Evolutionary conservation across 2,113 vertebrate genomes (phyloP).

Genomic region (Paratilapia polleni): DNA sequence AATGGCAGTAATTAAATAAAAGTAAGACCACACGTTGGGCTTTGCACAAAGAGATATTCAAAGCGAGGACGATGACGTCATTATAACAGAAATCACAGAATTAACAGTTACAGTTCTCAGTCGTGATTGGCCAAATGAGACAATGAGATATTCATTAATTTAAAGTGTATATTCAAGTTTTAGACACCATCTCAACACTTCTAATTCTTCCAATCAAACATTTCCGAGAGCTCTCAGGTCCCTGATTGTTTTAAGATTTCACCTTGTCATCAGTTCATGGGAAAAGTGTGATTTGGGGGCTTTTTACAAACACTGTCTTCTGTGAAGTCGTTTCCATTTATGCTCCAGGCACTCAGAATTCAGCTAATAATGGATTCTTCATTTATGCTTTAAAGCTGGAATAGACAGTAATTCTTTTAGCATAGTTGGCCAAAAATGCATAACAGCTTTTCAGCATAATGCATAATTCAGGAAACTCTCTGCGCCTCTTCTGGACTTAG

Average conservation of each 20-base stretch:
- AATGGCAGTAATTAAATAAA: not conserved
- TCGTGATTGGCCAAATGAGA: not conserved
- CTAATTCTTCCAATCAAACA: no score
- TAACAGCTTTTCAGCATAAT: not conserved
- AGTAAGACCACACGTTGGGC: no score
- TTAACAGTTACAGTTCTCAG: not conserved
- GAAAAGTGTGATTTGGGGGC: not conserved
- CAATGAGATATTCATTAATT: no score
- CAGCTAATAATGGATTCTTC: not conserved
- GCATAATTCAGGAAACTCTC: not conserved
- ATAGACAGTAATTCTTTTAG: not conserved
- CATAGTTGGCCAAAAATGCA: not conserved
- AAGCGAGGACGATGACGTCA: not conserved
- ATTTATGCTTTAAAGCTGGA: not conserved
- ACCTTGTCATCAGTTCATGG: not conserved
- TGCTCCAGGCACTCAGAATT: not conserved
- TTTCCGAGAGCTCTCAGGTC: no score
- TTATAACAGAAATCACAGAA: not conserved
- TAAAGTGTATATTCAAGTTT: not conserved
- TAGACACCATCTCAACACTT: not conserved
- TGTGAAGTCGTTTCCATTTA: not conserved
- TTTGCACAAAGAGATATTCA: not conserved
- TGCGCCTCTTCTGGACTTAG: not conserved
- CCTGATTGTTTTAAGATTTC: not conserved
- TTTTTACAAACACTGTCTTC: not conserved